Conservation (phyloP, 2,888 invertebrate species). For the Drosophila koepferae region DNA sequence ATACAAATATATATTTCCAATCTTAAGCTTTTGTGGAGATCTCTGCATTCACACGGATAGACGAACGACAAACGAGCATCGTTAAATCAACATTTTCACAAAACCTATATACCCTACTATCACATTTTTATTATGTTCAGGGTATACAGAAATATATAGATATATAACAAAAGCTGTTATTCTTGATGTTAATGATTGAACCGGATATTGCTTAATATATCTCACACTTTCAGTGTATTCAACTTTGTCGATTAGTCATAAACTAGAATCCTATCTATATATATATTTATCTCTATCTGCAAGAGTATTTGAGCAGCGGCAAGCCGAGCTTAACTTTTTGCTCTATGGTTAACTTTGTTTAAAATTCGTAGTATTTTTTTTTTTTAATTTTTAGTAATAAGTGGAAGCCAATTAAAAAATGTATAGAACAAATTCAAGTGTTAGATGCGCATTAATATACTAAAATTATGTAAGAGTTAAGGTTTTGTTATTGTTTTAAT, state of each 20-base stretch:
- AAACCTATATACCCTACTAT: too few relatives aligned
- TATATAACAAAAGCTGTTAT: background rate
- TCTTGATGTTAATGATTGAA: background rate
- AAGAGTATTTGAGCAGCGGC: slow-evolving; percentile 30
- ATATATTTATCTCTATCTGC: slow-evolving; percentile 1
- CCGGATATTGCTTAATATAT: background rate
- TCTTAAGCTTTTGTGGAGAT: too few relatives aligned
- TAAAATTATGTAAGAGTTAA: slow-evolving; percentile 16
- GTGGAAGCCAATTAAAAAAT: slow-evolving; percentile 62
- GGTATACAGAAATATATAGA: too few relatives aligned
- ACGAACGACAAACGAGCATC: too few relatives aligned
- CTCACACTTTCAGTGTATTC: background rate
- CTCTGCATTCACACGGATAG: too few relatives aligned
- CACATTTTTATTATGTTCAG: too few relatives aligned
- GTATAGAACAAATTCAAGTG: slow-evolving; percentile 25
- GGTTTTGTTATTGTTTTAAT: slow-evolving; percentile 27
- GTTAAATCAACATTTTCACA: too few relatives aligned
- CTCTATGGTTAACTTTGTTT: slow-evolving; percentile 13
- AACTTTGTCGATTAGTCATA: background rate
- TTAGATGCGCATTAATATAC: slow-evolving; percentile 52
- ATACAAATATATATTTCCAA: too few relatives aligned
- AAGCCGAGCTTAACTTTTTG: slow-evolving; percentile 12
- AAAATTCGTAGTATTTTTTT: slow-evolving; percentile 34
- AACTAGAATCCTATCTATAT: background rate
- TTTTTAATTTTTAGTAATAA: slow-evolving; percentile 46